Evolutionary conservation across 1,140 invertebrate species (phyloP).

Genomic region (Cataglyphis hispanica): DNA sequence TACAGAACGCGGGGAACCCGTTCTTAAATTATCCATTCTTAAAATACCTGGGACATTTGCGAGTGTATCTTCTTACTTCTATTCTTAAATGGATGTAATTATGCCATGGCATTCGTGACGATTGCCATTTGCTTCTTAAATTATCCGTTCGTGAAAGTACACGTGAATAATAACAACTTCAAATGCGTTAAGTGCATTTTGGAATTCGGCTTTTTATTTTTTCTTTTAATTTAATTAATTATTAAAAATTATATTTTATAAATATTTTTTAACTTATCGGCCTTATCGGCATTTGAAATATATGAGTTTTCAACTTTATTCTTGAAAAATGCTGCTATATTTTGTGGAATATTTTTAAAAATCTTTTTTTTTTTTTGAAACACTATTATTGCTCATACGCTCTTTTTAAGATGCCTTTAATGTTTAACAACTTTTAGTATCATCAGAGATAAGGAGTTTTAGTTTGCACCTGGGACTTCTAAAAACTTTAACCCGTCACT

Average conservation of each 20-base stretch:
- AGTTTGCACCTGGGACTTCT: not conserved
- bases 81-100: constrained; percentile 33
- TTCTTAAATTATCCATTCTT: constrained; percentile 46
- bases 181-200: not conserved
- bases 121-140: constrained; percentile 46
- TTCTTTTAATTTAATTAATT: not conserved
- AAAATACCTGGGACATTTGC: constrained; percentile 32
- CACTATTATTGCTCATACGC: not conserved
- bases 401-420: not conserved
- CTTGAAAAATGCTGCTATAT: not conserved
- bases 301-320: not conserved
- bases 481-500: constrained; percentile 8
- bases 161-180: constrained; percentile 7
- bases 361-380: not conserved
- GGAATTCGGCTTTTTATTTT: not conserved
- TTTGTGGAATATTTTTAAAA: not conserved
- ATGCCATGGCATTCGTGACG: constrained; percentile 36
- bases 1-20: constrained; percentile 6
- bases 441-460: not conserved
- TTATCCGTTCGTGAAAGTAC: not conserved
- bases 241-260: not conserved
- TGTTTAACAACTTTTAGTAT: not conserved
- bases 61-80: not conserved
- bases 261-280: not conserved
- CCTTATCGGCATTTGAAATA: no score